Base-by-base conservation (phyloP, 2,797 vertebrate species). In the Tapera naevia region DNA sequence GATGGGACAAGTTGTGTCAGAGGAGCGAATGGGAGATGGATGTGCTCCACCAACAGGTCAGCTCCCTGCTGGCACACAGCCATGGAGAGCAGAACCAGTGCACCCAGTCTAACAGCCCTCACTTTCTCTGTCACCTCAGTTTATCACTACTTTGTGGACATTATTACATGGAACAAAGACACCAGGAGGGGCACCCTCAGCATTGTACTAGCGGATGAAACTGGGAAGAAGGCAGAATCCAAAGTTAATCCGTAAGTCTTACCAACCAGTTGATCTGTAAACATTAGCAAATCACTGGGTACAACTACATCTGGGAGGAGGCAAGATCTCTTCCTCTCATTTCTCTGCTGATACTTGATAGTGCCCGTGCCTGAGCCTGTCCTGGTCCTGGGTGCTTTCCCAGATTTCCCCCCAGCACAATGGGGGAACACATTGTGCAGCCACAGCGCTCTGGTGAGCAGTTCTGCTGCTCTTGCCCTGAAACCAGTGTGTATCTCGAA, bases 61-160 rank as follows among this genome's bases (percentile, higher is more conserved):
- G 58, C 25, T 48, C 27, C 13, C 62, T 61, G 16, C 11, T 23
- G 41, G 46, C 12, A 37, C 37, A 14, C 9, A 60, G 69, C 48
- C 1, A 2, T 53, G 54, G 22, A 67, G 27, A 39, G 76, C 91
- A 73, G 30, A 54, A n/a, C 5, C 4, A 50, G 33, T 3, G 3
- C 32, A 43, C 51, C 35, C 19, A 35, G 13, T 10, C 33, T 80
- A 43, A 94, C 41, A 10, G 0, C 3, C 1, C 41, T 67, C 27
- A 0, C 64, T 91, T 24, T 69, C 54, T 90, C 33, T 65, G 73
- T 22, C 73, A 62, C 76, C 74, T 28, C 93, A 98, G 98, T 98
- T n/a, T 97, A 97, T 93, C 97, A 98, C 94, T 98, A 98, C 92
- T 95, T 97, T 50, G 92, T 98, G 97, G 98, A 98, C 37, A 96